Evolutionary conservation across 2,797 vertebrate genomes (phyloP), one percentile per base, ranked within the genome.

Genomic region (Thunnus albacares): DNA sequence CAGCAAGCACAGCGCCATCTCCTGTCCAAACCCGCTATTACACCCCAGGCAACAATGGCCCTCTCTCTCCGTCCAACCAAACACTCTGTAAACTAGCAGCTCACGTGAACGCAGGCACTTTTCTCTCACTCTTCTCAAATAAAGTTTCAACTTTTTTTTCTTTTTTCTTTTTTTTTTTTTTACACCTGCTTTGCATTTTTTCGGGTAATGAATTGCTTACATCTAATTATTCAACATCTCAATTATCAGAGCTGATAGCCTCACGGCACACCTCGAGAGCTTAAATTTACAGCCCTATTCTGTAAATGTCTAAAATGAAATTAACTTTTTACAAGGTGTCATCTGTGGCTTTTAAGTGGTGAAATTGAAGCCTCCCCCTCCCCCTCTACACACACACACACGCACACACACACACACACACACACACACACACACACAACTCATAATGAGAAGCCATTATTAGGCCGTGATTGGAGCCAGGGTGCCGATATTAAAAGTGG

Each of bases 301-400:
- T 69, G 84, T 91, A 93, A 91, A 93, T 90, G 93, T 93, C 92
- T 93, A 87, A 91, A 94, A 93, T 93, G 88, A 93, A 94, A 94
- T 94, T 94, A 94, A 93, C 92, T 92, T 95, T 94, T 93, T 93
- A 93, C 92, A 93, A 89, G 91, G 90, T 93, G 94, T 94, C 93
- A 92, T 93, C 90, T 91, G 92, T 93, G 92, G 89, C 89, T 94
- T 94, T 93, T 92, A 92, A 92, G 92, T 88, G 82, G 84, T 90
- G 82, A 90, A 92, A 93, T 87, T 91, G 92, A 90, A 90, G 82
- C 80, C 55, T 62, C 45, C 67, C 69, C 38, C 51, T 20, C 24
- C 1, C 49, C 17, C 47, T 1, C 12, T 10, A 61, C 51, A 49
- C 53, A 45, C 64, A 79, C 43, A 67, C 75, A 77, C 13, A 70